Conservation (phyloP, 1,140 invertebrate genomes). For the Planococcus citri region DNA sequence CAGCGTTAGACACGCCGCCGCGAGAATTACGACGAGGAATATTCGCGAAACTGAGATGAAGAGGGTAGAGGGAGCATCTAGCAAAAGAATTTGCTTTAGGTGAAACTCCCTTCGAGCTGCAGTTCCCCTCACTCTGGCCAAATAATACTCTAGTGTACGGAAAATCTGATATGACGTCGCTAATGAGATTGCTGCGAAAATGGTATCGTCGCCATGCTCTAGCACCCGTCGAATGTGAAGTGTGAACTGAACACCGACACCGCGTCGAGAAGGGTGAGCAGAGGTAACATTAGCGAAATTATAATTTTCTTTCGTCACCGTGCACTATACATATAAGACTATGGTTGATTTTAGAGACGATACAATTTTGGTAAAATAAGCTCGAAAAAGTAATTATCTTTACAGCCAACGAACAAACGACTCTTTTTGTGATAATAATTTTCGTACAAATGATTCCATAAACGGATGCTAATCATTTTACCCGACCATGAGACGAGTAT, state of each 20-base stretch:
- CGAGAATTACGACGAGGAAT: no score
- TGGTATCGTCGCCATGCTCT: no score
- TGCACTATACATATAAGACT: neutral
- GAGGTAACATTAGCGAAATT: neutral
- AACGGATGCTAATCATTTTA: conserved; percentile 3
- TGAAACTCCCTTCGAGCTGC: neutral
- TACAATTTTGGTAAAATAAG: neutral
- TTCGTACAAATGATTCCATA: neutral
- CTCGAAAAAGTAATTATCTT: conserved; percentile 3
- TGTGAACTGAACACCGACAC: no score
- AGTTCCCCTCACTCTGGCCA: no score
- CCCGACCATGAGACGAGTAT: no score
- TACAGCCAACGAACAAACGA: no score
- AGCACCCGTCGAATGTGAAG: no score
- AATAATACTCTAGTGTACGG: no score
- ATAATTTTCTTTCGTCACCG: neutral
- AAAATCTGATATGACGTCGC: conserved; percentile 6
- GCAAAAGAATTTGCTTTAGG: neutral
- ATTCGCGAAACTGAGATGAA: no score
- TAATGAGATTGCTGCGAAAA: conserved; percentile 7
- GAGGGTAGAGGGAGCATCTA: no score
- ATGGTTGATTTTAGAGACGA: neutral
- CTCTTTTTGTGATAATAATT: neutral
- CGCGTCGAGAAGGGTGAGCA: neutral
- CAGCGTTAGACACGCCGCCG: neutral